Evolutionary conservation across 2,888 invertebrate species (phyloP).

Genomic region (Latheticus oryzae): DNA sequence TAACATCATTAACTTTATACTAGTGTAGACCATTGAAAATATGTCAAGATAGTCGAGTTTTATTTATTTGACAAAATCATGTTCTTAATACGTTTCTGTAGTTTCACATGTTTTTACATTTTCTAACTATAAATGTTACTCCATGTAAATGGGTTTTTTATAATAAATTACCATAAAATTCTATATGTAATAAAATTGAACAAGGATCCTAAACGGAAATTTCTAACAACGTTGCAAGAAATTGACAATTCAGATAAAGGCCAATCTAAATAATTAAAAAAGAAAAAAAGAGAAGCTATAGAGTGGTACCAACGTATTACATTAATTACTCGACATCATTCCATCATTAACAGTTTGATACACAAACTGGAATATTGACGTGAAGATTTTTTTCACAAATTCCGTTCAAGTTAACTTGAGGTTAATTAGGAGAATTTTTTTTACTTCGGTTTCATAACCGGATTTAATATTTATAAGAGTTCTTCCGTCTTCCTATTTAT

Average conservation of each 20-base stretch:
- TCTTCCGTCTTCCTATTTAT: conserved; percentile 28
- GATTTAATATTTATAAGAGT: conserved; percentile 33
- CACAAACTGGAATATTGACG: conserved; percentile 25
- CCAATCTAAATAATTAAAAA: conserved; percentile 51
- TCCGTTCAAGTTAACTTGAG: conserved; percentile 18
- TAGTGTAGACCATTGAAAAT: conserved; percentile 3
- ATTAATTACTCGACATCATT: conserved; percentile 15
- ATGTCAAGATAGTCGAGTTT: conserved; percentile 10
- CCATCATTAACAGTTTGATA: conserved; percentile 10
- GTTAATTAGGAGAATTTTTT: conserved; percentile 28
- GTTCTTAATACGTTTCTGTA: conserved; percentile 21
- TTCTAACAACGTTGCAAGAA: conserved; percentile 37
- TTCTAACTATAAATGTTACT: conserved; percentile 24
- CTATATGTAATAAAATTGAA: conserved; percentile 25
- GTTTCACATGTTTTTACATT: conserved; percentile 28
- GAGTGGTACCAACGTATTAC: conserved; percentile 44
- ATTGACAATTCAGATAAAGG: conserved; percentile 52
- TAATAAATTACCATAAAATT: conserved; percentile 34
- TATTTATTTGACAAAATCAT: conserved; percentile 29
- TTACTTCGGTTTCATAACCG: conserved; percentile 26
- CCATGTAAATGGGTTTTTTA: conserved; percentile 29
- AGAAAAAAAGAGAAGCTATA: conserved; percentile 50
- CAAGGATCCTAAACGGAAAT: conserved; percentile 31
- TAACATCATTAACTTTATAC: conserved; percentile 4
- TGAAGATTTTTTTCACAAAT: conserved; percentile 23